These are phyloP conservation scores for Picathartes gymnocephalus DNA, from an alignment of 2,113 vertebrate genomes.

Conservation along the genomic window DNA sequence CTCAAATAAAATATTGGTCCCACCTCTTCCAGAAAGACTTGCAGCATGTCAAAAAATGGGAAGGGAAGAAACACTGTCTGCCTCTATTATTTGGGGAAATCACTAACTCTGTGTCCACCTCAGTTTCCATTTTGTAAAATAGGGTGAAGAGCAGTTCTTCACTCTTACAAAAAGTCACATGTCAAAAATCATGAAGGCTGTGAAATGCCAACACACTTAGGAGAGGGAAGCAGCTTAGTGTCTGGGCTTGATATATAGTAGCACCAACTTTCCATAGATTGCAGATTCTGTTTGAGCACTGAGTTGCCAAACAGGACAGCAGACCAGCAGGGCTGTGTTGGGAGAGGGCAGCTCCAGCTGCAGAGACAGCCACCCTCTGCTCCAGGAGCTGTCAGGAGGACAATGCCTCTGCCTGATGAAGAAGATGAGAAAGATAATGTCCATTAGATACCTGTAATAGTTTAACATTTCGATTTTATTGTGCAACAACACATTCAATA, in stretches of 20 bases:
- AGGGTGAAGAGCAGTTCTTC: neutral
- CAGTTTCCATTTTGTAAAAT: neutral
- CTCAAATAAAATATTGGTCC: neutral
- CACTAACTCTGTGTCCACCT: neutral
- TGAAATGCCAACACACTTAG: neutral
- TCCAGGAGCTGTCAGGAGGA: fast-evolving
- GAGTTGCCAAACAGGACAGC: neutral
- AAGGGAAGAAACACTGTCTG: neutral
- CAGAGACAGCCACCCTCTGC: neutral
- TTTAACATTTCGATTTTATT: neutral
- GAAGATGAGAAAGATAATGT: neutral
- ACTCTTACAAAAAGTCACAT: neutral
- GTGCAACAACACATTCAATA: conserved; percentile 1
- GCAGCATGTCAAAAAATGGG: neutral
- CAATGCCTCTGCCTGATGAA: neutral
- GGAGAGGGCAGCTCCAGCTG: neutral
- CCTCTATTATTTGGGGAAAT: neutral
- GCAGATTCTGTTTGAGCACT: neutral
- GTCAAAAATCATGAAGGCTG: neutral
- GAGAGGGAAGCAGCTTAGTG: neutral
- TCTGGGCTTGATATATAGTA: neutral
- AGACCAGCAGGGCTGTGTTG: neutral
- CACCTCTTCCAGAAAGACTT: neutral
- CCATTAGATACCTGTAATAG: neutral
- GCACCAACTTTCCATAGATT: neutral